A percentile compares a stretch with the other conserved stretches of the same genome.
Conservation (phyloP, 2,888 invertebrate genomes). For the Crematogaster levior region DNA sequence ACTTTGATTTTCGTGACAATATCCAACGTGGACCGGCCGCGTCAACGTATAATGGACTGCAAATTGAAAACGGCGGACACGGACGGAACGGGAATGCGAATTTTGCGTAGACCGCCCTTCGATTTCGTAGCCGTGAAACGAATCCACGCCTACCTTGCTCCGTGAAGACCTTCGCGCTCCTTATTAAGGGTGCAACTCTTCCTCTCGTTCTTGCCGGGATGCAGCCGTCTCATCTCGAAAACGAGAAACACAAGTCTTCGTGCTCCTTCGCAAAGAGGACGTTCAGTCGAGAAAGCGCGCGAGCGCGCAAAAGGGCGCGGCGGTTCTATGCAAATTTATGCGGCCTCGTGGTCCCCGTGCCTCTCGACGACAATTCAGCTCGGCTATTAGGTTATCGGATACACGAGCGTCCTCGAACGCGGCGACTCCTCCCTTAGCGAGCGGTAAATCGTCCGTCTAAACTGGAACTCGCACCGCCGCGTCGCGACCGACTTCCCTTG, state of each 20-base stretch:
- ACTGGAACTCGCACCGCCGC: conserved; percentile 63
- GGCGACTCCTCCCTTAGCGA: conserved; percentile 41
- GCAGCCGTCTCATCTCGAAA: conserved; percentile 51
- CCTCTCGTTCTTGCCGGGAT: conserved; percentile 32
- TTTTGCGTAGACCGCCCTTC: conserved; percentile 50
- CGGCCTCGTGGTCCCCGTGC: conserved; percentile 62
- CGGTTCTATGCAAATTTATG: conserved; percentile 77
- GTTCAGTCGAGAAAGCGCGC: conserved; percentile 19
- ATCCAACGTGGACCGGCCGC: conserved; percentile 5
- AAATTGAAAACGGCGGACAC: conserved; percentile 46
- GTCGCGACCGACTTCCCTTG: conserved; percentile 2
- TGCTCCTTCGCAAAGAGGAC: conserved; percentile 10
- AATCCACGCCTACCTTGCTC: conserved; percentile 69
- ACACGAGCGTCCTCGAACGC: conserved; percentile 74
- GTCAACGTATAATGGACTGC: conserved; percentile 45
- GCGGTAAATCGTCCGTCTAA: conserved; percentile 65
- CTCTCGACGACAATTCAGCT: conserved; percentile 60
- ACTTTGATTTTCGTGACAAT: conserved; percentile 45
- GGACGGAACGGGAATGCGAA: conserved; percentile 25
- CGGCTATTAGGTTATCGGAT: conserved; percentile 80
- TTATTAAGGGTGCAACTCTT: conserved; percentile 66
- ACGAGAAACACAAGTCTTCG: conserved; percentile 51
- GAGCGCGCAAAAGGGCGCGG: conserved; percentile 61
- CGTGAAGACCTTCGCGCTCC: conserved; percentile 62
- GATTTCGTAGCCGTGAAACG: conserved; percentile 63